Percentiles rank a stretch among this genome's conserved stretches.
These are phyloP conservation scores for Merluccius polli DNA, from an alignment of 2,797 vertebrate species.

Conservation along the genomic window DNA sequence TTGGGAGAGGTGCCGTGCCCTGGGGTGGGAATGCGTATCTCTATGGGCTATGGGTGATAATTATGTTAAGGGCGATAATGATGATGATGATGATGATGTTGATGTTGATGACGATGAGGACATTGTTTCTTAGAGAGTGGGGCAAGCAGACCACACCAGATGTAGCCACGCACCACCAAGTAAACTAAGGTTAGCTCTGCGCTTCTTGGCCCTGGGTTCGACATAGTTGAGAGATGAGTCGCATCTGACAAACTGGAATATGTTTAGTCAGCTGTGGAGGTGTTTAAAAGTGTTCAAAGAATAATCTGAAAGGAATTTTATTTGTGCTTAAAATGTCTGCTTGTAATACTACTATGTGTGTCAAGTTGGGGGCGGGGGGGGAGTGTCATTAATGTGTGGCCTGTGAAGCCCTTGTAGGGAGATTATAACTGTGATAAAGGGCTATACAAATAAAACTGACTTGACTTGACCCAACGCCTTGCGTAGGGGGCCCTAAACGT, in stretches of 20 bases:
- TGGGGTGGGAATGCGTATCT: constrained; percentile 5
- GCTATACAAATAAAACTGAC: too few species aligned
- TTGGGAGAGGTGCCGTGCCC: constrained; percentile 1
- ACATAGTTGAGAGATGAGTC: constrained; percentile 49
- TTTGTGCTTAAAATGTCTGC: too few species aligned
- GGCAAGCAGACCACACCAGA: too few species aligned
- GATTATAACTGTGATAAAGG: too few species aligned
- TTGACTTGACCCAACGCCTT: not conserved
- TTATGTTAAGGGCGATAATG: constrained; percentile 33
- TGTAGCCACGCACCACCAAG: too few species aligned
- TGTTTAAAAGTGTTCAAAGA: constrained; percentile 2
- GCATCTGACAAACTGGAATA: constrained; percentile 31
- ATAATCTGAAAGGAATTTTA: too few species aligned
- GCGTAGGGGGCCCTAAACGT: not conserved
- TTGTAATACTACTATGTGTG: too few species aligned
- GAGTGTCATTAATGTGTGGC: too few species aligned
- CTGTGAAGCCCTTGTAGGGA: too few species aligned
- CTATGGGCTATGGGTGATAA: constrained; percentile 22
- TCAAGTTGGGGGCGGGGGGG: too few species aligned
- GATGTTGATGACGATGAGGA: constrained; percentile 28
- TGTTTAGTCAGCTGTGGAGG: constrained; percentile 17
- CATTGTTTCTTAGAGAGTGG: constrained; percentile 31
- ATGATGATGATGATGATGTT: constrained; percentile 34
- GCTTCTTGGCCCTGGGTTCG: constrained; percentile 48
- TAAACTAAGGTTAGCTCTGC: constrained; percentile 52